phyloP scores from a whole-genome alignment of 1,140 invertebrate genomes.

The Apis dorsata region DNA sequence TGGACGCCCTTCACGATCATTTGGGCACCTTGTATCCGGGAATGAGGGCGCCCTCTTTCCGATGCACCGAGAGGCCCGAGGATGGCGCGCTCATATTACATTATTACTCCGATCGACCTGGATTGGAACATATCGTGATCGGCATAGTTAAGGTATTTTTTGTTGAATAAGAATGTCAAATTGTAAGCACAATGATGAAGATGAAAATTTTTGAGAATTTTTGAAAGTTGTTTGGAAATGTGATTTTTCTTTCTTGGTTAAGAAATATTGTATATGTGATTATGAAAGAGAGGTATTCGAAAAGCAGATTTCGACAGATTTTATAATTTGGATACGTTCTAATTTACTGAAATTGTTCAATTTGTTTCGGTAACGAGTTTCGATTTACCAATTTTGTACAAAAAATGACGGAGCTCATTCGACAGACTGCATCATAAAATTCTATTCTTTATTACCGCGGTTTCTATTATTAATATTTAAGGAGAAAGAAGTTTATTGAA shows the following conservation, averaged over 20 bases:
- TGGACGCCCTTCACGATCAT: slow-evolving; percentile 96
- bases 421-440: no score
- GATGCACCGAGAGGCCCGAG: slow-evolving; percentile 91
- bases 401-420: background rate
- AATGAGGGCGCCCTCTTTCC: slow-evolving; percentile 95
- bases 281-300: no score
- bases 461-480: no score
- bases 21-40: slow-evolving; percentile 95
- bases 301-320: no score
- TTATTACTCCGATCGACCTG: slow-evolving; percentile 95
- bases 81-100: slow-evolving; percentile 93
- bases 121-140: slow-evolving; percentile 96
- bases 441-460: no score
- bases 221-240: no score
- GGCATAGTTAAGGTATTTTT: slow-evolving; percentile 93
- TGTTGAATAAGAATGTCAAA: background rate
- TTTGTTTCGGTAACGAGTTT: background rate
- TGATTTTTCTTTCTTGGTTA: no score
- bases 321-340: no score
- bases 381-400: background rate
- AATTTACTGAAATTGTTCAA: background rate
- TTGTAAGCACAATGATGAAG: no score
- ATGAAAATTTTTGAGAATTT: no score
- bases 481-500: no score
- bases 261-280: no score